Base-by-base conservation (phyloP, 2,797 vertebrate genomes). In the Lagodon rhomboides region DNA sequence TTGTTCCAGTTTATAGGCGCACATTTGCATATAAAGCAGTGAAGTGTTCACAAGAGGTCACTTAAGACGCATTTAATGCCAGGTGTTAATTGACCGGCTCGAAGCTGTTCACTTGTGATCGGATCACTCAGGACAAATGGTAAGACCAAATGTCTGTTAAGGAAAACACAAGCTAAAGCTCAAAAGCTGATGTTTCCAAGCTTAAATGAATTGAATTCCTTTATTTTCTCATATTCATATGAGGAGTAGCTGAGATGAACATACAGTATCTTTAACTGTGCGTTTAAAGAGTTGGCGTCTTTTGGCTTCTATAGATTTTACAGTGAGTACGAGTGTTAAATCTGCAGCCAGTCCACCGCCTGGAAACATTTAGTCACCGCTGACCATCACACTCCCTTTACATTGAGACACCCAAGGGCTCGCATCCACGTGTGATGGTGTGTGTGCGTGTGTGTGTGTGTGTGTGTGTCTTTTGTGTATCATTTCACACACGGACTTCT, bases 281-380 rank as follows among this genome's bases (percentile, higher is more conserved):
- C 46, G 18, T 59, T 9, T n/a, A 15, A 16, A 23, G 15, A 3
- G 25, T 18, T 20, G 9, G 25, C 18, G n/a, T 23, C 11, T 53
- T 58, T 22, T 20, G 5, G 9, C 20, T 34, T 77, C 65, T 43
- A 13, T 59, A 22, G 16, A 34, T 69, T 56, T 66, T 17, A 65
- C 22, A 60, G 7, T 23, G 38, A 50, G 53, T 38, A 15, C 9
- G 43, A 54, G 22, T 2, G 51, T 64, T 44, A 27, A 23, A 72
- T 54, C 65, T 61, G n/a, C 49, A 67, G 43, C 47, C 73, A 55
- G 59, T 61, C 70, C 56, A 23, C 53, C 25, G 60, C 41, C 72
- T 86, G 73, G 79, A 89, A 84, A 81, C 22, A 44, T 47, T 70
- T 47, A 60, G 78, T 81, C 73, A 74, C 69, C 30, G 8, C 69